Evolutionary conservation across 2,797 vertebrate genomes (phyloP), one percentile per base, ranked within the genome.

Genomic region (Mormyrops attenuatus): DNA sequence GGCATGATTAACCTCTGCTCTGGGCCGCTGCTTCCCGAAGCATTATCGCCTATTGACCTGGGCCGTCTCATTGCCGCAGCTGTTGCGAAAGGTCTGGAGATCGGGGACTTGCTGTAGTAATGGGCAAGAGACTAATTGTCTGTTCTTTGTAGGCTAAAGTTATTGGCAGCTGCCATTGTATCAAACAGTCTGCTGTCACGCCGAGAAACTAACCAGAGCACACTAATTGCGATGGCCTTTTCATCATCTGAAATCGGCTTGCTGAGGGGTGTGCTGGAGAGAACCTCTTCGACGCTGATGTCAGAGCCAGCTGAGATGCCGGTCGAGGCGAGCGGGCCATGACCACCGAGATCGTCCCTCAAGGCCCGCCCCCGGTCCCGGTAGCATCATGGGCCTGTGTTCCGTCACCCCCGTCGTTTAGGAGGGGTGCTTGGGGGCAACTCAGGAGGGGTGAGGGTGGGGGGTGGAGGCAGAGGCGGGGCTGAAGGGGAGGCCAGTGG

Each of bases 201-300:
- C 90, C 30, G 95, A 96, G 96, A 95, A 95, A 95, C 94, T 94
- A 96, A 97, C 95, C 95, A 92, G 93, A 94, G 95, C 91, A 94
- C 93, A 93, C 97, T 98, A 97, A 98, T 98, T 98, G 98, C 98
- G 93, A 97, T 98, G 98, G 97, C 98, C 98, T 98, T 98, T 99
- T 97, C 97, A 97, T 97, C 96, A 97, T 96, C 95, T 96, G 93
- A 96, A 96, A 96, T 97, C 97, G 96, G 96, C 94, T 96, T 95
- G 94, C 96, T 95, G 95, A 96, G 94, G 93, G 94, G 93, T 95
- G 94, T 93, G 94, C 90, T 92, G 93, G 91, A 93, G 94, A 92
- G 89, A 93, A 93, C 94, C 93, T 92, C 93, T 94, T 94, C 94
- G 95, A 96, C 92, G 94, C 97, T 95, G 96, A 97, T 96, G 97